Base-by-base conservation (phyloP, 2,888 invertebrate species). In the Lasioglossum lativentre region DNA sequence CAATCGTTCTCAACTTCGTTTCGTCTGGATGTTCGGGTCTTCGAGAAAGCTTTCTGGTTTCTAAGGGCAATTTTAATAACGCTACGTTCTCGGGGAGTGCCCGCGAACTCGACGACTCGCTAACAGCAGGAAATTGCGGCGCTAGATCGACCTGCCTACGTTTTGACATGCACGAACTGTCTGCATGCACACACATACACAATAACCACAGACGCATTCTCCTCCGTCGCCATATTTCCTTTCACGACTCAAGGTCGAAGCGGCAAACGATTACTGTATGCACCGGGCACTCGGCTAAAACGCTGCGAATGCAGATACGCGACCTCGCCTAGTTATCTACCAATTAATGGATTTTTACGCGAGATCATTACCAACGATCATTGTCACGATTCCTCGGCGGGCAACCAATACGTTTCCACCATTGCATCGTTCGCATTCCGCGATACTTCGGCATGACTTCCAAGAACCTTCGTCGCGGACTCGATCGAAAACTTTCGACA, bases 231-330 rank as follows among this genome's bases (percentile, higher is more conserved):
- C 86, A 86, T 90, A 84, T 89, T 90, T 88, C 91, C 90, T 90
- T 90, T 90, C 90, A 90, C 90, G 80, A 78, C 40, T 85, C 91
- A 89, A 89, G 89, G 88, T 90, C 83, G 83, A 42, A 56, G 16
- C 56, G 40, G n/a, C 34, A 45, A 45, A 30, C 42, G 78, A 82
- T 89, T 83, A 88, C 80, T 75, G 71, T 77, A 70, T 59, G 71
- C 63, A 59, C 77, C 79, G 79, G 70, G n/a, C 70, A n/a, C 40
- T 52, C 70, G 19, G 27, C 75, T 83, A 75, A 85, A 80, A 85
- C 59, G 40, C 59, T 74, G 23, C 74, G 63, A 71, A 80, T 75
- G 78, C 63, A 75, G 47, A 71, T 74, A 63, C 71, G 30, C 66
- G 72, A 30, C 68, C 63, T 34, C 30, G 71, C 42, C 27, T 34